Conservation (phyloP, 2,113 vertebrate genomes). For the Sceloporus undulatus region DNA sequence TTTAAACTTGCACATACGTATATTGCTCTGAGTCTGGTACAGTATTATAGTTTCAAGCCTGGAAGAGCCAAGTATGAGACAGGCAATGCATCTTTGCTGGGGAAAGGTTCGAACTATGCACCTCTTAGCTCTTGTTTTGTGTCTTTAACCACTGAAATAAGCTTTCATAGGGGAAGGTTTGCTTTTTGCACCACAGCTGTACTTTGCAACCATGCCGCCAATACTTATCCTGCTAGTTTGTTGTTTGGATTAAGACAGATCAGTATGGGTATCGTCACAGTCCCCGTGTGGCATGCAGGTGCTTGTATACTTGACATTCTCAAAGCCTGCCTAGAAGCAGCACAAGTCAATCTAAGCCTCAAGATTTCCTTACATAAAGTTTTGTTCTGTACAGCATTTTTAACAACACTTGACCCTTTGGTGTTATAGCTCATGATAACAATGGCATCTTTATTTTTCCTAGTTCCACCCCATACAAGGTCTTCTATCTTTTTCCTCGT, state of each 20-base stretch:
- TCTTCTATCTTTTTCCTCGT: constrained; percentile 2
- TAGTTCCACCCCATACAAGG: background rate
- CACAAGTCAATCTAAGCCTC: background rate
- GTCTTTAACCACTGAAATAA: background rate
- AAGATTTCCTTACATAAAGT: background rate
- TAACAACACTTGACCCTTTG: background rate
- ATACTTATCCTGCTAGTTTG: background rate
- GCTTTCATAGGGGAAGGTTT: background rate
- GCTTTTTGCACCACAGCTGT: background rate
- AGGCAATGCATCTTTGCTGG: background rate
- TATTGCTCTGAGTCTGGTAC: background rate
- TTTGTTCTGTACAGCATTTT: background rate
- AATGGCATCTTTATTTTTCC: background rate
- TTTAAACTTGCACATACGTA: background rate
- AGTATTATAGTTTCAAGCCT: background rate
- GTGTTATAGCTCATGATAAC: background rate
- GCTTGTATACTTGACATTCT: background rate
- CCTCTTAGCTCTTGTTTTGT: background rate
- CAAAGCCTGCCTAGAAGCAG: background rate
- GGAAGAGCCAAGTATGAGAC: background rate
- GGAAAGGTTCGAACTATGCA: background rate
- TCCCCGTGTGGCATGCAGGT: background rate
- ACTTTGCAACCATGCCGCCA: background rate
- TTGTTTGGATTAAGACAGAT: background rate
- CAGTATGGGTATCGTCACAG: background rate